Evolutionary conservation across 1,140 invertebrate species (phyloP).

Genomic region (Nixonia krombeini): DNA sequence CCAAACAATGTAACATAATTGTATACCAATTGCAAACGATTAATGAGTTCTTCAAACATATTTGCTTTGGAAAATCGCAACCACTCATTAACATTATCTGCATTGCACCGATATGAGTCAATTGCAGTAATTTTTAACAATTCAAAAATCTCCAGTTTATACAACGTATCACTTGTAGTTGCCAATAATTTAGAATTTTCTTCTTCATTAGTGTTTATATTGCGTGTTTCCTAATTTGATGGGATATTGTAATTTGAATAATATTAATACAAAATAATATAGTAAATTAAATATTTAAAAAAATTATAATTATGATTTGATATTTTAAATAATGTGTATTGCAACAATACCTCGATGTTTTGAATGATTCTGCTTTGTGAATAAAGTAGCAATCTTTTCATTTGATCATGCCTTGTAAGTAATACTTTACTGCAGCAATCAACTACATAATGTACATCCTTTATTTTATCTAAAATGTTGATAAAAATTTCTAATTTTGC

Average conservation of each 20-base stretch:
- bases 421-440: constrained; percentile 64
- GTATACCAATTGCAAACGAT: constrained; percentile 49
- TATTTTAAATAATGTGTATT: constrained; percentile 1
- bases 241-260: no score
- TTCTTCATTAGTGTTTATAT: constrained; percentile 11
- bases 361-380: constrained; percentile 52
- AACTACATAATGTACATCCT: constrained; percentile 58
- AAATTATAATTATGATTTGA: constrained; percentile 3
- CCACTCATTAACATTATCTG: constrained; percentile 54
- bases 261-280: no score
- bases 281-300: no score
- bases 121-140: constrained; percentile 37
- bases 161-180: constrained; percentile 47
- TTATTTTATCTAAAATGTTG: constrained; percentile 53
- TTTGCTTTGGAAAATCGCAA: constrained; percentile 54
- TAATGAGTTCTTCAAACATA: constrained; percentile 56
- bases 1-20: background rate
- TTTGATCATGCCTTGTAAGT: constrained; percentile 51
- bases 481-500: constrained; percentile 45
- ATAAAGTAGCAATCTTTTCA: constrained; percentile 54
- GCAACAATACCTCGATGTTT: constrained; percentile 44
- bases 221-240: constrained; percentile 14
- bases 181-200: constrained; percentile 24
- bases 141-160: constrained; percentile 60
- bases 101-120: constrained; percentile 1